Conservation (phyloP, 2,113 vertebrate genomes). For the Plotosus lineatus region DNA sequence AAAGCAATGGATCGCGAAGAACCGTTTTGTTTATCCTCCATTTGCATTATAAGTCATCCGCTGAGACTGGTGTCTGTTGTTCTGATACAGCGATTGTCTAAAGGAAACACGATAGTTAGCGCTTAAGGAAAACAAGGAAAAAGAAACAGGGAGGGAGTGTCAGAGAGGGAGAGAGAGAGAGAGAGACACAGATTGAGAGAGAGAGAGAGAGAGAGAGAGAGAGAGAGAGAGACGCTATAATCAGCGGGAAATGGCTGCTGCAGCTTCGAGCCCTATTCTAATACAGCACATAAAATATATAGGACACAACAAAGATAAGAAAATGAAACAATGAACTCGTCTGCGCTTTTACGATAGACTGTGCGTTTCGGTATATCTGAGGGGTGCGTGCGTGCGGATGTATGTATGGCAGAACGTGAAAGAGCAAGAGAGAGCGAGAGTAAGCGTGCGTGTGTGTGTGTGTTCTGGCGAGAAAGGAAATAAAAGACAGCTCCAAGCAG, state of each 20-base stretch:
- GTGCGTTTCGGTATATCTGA: not conserved
- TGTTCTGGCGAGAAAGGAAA: constrained; percentile 70
- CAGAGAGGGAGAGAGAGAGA: constrained; percentile 19
- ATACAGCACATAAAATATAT: constrained; percentile 74
- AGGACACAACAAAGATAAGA: constrained; percentile 70
- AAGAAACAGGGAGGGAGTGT: constrained; percentile 65
- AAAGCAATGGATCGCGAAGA: not conserved
- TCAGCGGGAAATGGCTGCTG: constrained; percentile 84
- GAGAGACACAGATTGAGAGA: constrained; percentile 11
- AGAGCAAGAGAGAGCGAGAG: constrained; percentile 56
- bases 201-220: constrained; percentile 36
- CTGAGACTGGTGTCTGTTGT: constrained; percentile 48
- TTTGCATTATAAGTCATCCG: not conserved
- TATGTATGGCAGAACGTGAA: constrained; percentile 27
- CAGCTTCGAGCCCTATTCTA: constrained; percentile 77
- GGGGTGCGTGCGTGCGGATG: constrained; percentile 42
- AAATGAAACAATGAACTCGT: constrained; percentile 66
- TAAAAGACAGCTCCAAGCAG: constrained; percentile 69
- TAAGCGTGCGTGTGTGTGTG: constrained; percentile 47
- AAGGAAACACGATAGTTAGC: constrained; percentile 67
- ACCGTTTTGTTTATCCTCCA: not conserved
- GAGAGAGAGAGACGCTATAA: constrained; percentile 67
- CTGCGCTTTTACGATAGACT: not conserved
- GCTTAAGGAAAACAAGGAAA: constrained; percentile 44
- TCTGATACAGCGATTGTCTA: constrained; percentile 46